A percentile compares a stretch with the other conserved stretches of the same genome.
Conservation (phyloP, 2,888 invertebrate genomes). For the Parthenolecanium corni region DNA sequence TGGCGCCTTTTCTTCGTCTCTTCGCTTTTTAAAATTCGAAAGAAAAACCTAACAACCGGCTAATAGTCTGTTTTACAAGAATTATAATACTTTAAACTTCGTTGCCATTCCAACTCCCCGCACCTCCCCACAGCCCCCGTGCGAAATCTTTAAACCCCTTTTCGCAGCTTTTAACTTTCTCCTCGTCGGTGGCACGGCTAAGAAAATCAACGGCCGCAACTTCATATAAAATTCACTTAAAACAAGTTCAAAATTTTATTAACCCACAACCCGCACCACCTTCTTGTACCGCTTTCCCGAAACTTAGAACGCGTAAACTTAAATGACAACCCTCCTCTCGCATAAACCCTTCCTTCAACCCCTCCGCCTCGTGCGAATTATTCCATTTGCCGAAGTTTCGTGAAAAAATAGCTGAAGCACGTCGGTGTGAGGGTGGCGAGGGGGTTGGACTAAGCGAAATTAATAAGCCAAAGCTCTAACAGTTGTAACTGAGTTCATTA, state of each 20-base stretch:
- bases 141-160: conserved; percentile 26
- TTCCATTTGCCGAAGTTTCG: not conserved
- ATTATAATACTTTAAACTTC: conserved; percentile 27
- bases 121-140: conserved; percentile 1
- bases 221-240: conserved; percentile 29
- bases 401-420: not conserved
- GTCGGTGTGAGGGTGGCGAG: too few relatives aligned
- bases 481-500: conserved; percentile 28
- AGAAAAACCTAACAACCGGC: conserved; percentile 28
- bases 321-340: conserved; percentile 27
- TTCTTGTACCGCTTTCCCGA: too few relatives aligned
- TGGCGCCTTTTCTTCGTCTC: too few relatives aligned
- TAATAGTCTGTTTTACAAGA: conserved; percentile 29
- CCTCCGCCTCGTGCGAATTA: not conserved
- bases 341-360: not conserved
- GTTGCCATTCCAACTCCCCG: not conserved
- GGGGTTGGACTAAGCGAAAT: conserved; percentile 15
- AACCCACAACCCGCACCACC: conserved; percentile 5
- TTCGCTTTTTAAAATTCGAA: conserved; percentile 8
- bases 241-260: conserved; percentile 29
- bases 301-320: conserved; percentile 25
- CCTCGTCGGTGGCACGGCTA: not conserved
- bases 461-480: conserved; percentile 26
- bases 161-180: conserved; percentile 25
- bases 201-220: conserved; percentile 29